These are phyloP conservation scores for Unio pictorum DNA, from an alignment of 2,888 invertebrate species.

Conservation along the genomic window DNA sequence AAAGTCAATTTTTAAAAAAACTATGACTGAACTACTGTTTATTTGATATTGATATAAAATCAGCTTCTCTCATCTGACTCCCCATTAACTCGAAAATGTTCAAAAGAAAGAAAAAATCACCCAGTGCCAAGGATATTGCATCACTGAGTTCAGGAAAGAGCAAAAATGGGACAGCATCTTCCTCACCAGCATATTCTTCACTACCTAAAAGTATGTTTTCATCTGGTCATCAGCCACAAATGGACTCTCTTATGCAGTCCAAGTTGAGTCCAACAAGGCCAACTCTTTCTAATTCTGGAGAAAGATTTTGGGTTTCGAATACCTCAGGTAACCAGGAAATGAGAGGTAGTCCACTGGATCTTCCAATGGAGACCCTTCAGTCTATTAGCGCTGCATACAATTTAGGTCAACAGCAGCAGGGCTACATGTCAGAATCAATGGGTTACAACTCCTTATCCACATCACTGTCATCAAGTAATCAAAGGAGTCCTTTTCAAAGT, in stretches of 20 bases:
- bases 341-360: slow-evolving; percentile 58
- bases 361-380: slow-evolving; percentile 58
- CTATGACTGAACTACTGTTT: no score
- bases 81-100: slow-evolving; percentile 21
- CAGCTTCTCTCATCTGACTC: no score
- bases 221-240: slow-evolving; percentile 14
- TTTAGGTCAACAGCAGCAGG: slow-evolving; percentile 30
- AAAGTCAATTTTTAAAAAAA: no score
- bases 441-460: slow-evolving; percentile 28
- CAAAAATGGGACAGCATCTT: slow-evolving; percentile 19
- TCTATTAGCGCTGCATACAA: slow-evolving; percentile 53
- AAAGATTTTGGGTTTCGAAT: slow-evolving; percentile 30
- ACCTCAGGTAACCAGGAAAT: slow-evolving; percentile 39
- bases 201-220: slow-evolving; percentile 34
- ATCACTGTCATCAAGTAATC: slow-evolving; percentile 15
- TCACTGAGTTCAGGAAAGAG: slow-evolving; percentile 24
- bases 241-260: not conserved
- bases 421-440: slow-evolving; percentile 21
- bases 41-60: no score
- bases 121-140: slow-evolving; percentile 39
- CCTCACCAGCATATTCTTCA: slow-evolving; percentile 33
- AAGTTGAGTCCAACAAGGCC: not conserved
- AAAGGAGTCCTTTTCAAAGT: slow-evolving; percentile 38
- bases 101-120: slow-evolving; percentile 37
- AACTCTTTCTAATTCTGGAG: slow-evolving; percentile 25